A percentile compares a stretch with the other conserved stretches of the same genome.
These are phyloP conservation scores for Heteractis magnifica DNA, from an alignment of 92 coral and sea anemone species.

Conservation along the genomic window DNA sequence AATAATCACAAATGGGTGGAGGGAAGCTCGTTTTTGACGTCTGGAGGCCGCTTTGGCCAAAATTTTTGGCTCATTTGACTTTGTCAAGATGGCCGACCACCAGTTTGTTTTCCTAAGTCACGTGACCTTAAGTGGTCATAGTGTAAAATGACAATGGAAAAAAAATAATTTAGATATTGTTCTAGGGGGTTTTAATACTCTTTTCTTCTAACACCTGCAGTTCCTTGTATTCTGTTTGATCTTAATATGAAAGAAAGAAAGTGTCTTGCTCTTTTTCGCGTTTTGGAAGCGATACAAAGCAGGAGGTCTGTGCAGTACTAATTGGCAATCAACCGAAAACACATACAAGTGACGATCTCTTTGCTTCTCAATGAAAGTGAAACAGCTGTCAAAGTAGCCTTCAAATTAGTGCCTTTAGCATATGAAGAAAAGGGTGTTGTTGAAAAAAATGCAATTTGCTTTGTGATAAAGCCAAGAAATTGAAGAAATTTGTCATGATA, in stretches of 20 bases:
- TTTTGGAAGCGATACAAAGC: background rate
- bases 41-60: slow-evolving; percentile 6
- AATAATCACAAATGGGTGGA: background rate
- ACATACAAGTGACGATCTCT: too few relatives aligned
- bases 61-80: background rate
- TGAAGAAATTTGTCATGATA: too few relatives aligned
- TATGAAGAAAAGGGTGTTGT: too few relatives aligned
- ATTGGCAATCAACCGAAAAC: background rate
- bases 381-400: too few relatives aligned
- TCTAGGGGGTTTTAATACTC: background rate
- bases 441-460: too few relatives aligned
- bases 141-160: background rate
- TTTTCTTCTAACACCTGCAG: background rate
- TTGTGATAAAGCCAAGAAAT: too few relatives aligned
- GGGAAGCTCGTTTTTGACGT: background rate
- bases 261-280: background rate
- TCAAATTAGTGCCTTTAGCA: too few relatives aligned
- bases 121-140: slow-evolving; percentile 9
- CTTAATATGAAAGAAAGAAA: background rate
- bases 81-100: slow-evolving; percentile 33
- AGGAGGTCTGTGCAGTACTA: background rate
- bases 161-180: background rate
- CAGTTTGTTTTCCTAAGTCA: slow-evolving; percentile 25
- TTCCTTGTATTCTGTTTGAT: background rate
- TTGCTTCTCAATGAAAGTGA: too few relatives aligned